Conservation (phyloP, 2,888 invertebrate species). For the Drosophila suboccidentalis region DNA sequence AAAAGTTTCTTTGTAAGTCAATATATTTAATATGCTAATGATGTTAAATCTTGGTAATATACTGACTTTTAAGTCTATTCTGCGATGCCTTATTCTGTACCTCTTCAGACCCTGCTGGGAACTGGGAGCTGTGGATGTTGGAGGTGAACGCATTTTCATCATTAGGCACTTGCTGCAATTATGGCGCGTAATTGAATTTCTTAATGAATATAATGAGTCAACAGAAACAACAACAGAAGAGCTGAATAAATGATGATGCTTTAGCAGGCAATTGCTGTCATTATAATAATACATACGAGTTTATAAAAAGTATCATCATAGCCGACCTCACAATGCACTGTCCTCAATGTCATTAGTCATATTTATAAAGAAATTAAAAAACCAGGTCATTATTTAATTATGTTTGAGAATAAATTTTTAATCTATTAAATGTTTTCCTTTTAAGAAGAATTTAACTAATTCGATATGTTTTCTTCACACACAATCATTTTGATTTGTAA, state of each 20-base stretch:
- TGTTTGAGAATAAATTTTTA: no score
- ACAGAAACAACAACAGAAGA: slow-evolving; percentile 49
- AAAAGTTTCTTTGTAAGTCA: slow-evolving; percentile 31
- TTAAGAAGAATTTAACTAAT: no score
- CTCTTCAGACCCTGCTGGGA: neutral
- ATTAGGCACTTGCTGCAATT: slow-evolving; percentile 74
- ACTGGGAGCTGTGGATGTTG: slow-evolving; percentile 20
- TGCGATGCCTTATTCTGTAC: neutral
- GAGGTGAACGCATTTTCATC: slow-evolving; percentile 72
- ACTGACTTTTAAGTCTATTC: neutral
- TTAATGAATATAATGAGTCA: slow-evolving; percentile 73
- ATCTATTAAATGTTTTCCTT: no score
- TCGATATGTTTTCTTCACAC: no score
- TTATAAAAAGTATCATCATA: neutral
- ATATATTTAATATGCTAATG: slow-evolving; percentile 53
- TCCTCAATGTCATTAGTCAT: neutral
- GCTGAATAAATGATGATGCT: slow-evolving; percentile 46
- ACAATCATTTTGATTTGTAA: no score
- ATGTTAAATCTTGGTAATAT: slow-evolving; percentile 32
- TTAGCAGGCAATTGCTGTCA: slow-evolving; percentile 15
- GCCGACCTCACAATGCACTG: slow-evolving; percentile 9
- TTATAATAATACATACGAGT: slow-evolving; percentile 6
- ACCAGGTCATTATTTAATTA: no score
- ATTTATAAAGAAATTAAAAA: neutral
- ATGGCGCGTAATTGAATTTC: slow-evolving; percentile 76